phyloP scores from a whole-genome alignment of 1,140 invertebrate genomes.

The Hylaeus volcanicus region DNA sequence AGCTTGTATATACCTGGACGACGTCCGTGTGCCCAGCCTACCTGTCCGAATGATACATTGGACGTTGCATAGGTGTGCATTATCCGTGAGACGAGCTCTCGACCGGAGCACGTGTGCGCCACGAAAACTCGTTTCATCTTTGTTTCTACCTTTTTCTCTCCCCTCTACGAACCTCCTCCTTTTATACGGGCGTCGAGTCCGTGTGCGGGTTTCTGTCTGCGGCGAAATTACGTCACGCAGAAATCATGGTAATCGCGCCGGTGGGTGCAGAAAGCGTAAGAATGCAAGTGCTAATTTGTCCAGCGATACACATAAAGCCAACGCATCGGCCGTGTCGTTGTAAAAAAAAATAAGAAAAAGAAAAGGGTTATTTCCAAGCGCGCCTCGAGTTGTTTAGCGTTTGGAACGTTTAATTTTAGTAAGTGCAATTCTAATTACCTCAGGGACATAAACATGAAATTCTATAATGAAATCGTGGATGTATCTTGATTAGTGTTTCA shows the following conservation, averaged over 20 bases:
- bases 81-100: conserved; percentile 9
- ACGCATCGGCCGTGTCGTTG: not conserved
- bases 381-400: too few relatives aligned
- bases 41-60: conserved; percentile 60
- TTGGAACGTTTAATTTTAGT: too few relatives aligned
- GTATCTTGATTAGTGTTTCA: too few relatives aligned
- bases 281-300: conserved; percentile 63
- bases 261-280: conserved; percentile 71
- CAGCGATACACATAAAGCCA: conserved; percentile 28
- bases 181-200: not conserved
- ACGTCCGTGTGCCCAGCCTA: conserved; percentile 16
- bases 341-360: not conserved
- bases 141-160: conserved; percentile 13
- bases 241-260: conserved; percentile 64
- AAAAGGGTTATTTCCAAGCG: too few relatives aligned
- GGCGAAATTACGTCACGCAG: conserved; percentile 66
- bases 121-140: conserved; percentile 49
- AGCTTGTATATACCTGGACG: conserved; percentile 8
- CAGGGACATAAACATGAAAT: too few relatives aligned
- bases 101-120: conserved; percentile 3
- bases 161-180: not conserved
- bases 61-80: conserved; percentile 9
- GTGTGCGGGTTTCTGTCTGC: conserved; percentile 43
- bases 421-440: too few relatives aligned
- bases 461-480: too few relatives aligned